A percentile compares a stretch with the other conserved stretches of the same genome.
These are phyloP conservation scores for Chalcis sispes DNA, from an alignment of 2,888 invertebrate species.

Conservation along the genomic window DNA sequence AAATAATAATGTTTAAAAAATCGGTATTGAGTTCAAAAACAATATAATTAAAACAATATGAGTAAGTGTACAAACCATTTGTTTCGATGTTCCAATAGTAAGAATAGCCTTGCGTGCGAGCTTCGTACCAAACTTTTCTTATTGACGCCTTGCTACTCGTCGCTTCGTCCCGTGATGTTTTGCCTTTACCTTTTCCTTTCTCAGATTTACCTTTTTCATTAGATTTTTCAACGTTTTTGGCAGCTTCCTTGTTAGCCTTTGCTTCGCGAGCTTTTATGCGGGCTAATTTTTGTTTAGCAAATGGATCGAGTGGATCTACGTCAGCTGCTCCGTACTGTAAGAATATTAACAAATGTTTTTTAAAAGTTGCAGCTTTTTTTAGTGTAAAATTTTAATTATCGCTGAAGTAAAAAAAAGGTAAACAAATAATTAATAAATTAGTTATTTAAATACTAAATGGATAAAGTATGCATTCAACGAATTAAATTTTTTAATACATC, in stretches of 20 bases:
- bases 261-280: slow-evolving; percentile 30
- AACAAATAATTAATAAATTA: too few relatives aligned
- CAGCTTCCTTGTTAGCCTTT: slow-evolving; percentile 63
- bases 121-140: slow-evolving; percentile 86
- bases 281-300: slow-evolving; percentile 54
- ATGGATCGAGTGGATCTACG: slow-evolving; percentile 69
- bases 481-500: too few relatives aligned
- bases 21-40: too few relatives aligned
- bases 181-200: slow-evolving; percentile 64
- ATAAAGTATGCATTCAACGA: too few relatives aligned
- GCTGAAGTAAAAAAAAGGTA: too few relatives aligned
- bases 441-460: too few relatives aligned
- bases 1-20: too few relatives aligned
- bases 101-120: slow-evolving; percentile 83
- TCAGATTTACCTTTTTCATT: slow-evolving; percentile 53
- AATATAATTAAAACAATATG: too few relatives aligned
- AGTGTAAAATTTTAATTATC: too few relatives aligned
- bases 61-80: slow-evolving; percentile 79
- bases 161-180: slow-evolving; percentile 64
- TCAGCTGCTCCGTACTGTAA: slow-evolving; percentile 63
- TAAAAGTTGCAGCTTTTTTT: too few relatives aligned
- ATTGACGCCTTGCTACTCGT: slow-evolving; percentile 59
- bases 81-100: slow-evolving; percentile 93
- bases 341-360: not conserved
- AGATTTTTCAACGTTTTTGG: slow-evolving; percentile 22